Evolutionary conservation across 2,888 invertebrate species (phyloP).

Genomic region (Drosophila recens): DNA sequence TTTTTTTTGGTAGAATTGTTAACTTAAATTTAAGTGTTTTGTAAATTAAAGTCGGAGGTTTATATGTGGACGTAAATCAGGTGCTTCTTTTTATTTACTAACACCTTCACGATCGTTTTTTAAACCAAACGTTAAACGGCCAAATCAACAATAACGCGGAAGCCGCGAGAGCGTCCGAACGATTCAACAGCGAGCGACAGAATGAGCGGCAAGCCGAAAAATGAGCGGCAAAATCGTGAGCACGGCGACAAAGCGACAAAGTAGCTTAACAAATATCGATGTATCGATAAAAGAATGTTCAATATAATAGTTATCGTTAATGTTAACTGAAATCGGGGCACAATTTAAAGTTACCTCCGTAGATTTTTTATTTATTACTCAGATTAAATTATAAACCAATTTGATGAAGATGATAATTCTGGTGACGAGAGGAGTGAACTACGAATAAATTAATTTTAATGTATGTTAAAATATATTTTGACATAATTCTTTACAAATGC

Average conservation of each 20-base stretch:
- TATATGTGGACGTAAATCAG: constrained; percentile 1
- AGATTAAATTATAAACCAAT: too few species aligned
- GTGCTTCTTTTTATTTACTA: constrained; percentile 37
- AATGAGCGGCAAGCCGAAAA: constrained; percentile 43
- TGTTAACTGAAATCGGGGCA: background rate
- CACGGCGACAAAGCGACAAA: constrained; percentile 16
- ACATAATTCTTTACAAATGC: too few species aligned
- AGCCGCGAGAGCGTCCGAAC: constrained; percentile 27
- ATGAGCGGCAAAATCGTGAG: constrained; percentile 31
- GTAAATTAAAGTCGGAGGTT: constrained; percentile 1
- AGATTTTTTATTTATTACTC: too few species aligned
- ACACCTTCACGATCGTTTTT: constrained; percentile 46
- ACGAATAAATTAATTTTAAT: too few species aligned
- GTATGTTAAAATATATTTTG: too few species aligned
- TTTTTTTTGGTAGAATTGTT: constrained; percentile 32
- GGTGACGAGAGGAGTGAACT: too few species aligned
- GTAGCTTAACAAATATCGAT: constrained; percentile 13
- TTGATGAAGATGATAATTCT: too few species aligned
- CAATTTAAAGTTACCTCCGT: too few species aligned
- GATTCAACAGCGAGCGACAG: constrained; percentile 35
- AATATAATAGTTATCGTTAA: background rate
- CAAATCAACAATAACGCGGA: constrained; percentile 2
- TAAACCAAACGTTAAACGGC: constrained; percentile 37
- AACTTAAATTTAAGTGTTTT: constrained; percentile 9
- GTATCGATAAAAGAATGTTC: background rate